Base-by-base conservation (phyloP, 2,113 vertebrate species). In the Vidua chalybeata region DNA sequence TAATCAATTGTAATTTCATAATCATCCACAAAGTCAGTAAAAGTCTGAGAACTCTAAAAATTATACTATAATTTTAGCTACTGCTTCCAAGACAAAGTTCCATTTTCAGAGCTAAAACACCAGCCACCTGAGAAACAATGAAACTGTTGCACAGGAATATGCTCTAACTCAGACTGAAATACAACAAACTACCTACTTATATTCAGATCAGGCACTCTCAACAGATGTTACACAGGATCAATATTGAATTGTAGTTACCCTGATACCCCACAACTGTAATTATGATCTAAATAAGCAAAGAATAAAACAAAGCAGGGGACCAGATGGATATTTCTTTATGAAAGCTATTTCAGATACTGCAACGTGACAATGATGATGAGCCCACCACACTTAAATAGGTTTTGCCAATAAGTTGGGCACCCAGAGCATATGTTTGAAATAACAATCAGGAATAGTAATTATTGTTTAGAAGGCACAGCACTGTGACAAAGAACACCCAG, bases 211-310 rank as follows among this genome's bases (percentile, higher is more conserved):
- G 72, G 15, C n/a, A 71, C 13, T 76, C 55, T 55, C 75, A 86
- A 90, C 92, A 97, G 92, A 96, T 93, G 90, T 77, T 92, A 90
- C 45, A 31, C 82, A 91, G 56, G 92, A 93, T 94, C 90, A 91
- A 80, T 96, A 95, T 63, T 45, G 46, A 89, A 86, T 41, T 80
- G 43, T 46, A 51, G 72, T 61, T 87, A 64, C 56, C 66, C 61
- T 91, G 63, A 94, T 90, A 90, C 48, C 43, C 64, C 72, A 67
- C 79, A 88, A 85, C 79, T 72, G 52, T 94, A 94, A 90, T 95
- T 93, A 94, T 67, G 46, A 89, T 77, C 63, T 96, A 93, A 95
- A 93, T 74, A 88, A 91, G 59, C 56, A 86, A 88, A 90, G 39
- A 91, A 83, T 77, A 83, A 93, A 95, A 96, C 48, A 67, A 86